Base-by-base conservation (phyloP, 1,140 invertebrate genomes). In the Leguminivora glycinivorella region DNA sequence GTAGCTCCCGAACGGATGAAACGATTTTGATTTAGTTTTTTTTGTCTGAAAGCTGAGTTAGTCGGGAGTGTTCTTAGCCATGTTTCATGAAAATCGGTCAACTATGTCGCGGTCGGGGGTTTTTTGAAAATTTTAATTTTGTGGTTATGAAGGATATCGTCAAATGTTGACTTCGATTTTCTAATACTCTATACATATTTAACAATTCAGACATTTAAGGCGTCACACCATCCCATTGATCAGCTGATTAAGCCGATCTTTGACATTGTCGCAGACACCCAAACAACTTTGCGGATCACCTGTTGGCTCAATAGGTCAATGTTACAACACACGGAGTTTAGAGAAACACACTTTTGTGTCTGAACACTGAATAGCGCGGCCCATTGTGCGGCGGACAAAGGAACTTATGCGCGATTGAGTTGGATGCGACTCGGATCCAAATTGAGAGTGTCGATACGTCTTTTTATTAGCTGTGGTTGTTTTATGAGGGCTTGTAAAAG, bases 291-390 rank as follows among this genome's bases (percentile, higher is more conserved):
- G 83, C 85, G 76, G 83, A 70, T 77, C 85, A 88, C 85, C 85
- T 87, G 84, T 84, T 85, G 84, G 85, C 82, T 87, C 87, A 89
- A 87, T 90, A 88, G 87, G 87, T 89, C 88, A 90, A 87, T 89
- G 87, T 88, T 90, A 88, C 83, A 87, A 79, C 76, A 82, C 73
- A 84, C 86, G 86, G 83, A 88, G 85, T 84, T 87, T 87, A 84
- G 87, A 77, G 77, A 86, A 87, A 88, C 83, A 86, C 80, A 89
- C 82, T 89, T 89, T 87, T 89, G 85, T 86, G 83, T 78, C 73
- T 89, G 85, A 85, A 90, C 87, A 75, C 73, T 89, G 85, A 85
- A 90, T 88, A 75, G 85, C 78, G 82, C 80, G 84, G 81, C 60
- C 52, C 69, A 86, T 88, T 87, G 84, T 87, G 75, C 70, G 2